Base-by-base conservation (phyloP, 1,140 invertebrate species). In the Drosophila lini region DNA sequence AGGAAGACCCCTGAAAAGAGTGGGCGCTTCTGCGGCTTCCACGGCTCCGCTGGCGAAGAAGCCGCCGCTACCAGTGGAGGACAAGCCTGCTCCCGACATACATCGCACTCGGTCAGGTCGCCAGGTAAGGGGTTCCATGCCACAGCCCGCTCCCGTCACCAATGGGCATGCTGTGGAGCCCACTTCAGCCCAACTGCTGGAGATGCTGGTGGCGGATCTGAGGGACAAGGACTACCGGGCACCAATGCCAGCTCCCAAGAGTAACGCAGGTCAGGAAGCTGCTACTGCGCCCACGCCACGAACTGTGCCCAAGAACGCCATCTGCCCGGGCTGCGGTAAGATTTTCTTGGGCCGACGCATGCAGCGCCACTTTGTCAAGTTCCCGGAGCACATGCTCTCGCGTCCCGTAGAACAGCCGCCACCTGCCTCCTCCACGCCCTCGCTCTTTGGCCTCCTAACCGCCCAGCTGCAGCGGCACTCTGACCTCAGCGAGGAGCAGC, bases 291-390 rank as follows among this genome's bases (percentile, higher is more conserved):
- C 50, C 7, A 16, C 57, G 0, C 9, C 47, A 34, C 76, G 91
- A 1, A 16, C 76, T 38, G 75, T 92, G 16, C 90, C 91, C 13
- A 76, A 68, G 9, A 77, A 90, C 28, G 76, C 90, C 5, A 78
- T 91, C 56, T 92, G 91, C 41, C 89, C 83, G 2, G 83, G 81
- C 7, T 92, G 91, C 45, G 78, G 81, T 7, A 92, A 92, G 71
- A 91, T 92, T 34, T 92, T 91, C 45, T 42, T 92, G 52, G 91
- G 91, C 0, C 88, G 83, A 16, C 81, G 90, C 3, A 25, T 92
- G 62, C 78, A 91, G 67, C 77, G 84, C 0, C 91, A 92, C 69
- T 92, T 80, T 60, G 77, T 79, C n/a, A 84, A 91, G 42, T 85
- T 80, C 63, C 91, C 91, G 2, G 83, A 91, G 31, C 91, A 92